Base-by-base conservation (phyloP, 2,113 vertebrate genomes). In the Ochotona curzoniae region DNA sequence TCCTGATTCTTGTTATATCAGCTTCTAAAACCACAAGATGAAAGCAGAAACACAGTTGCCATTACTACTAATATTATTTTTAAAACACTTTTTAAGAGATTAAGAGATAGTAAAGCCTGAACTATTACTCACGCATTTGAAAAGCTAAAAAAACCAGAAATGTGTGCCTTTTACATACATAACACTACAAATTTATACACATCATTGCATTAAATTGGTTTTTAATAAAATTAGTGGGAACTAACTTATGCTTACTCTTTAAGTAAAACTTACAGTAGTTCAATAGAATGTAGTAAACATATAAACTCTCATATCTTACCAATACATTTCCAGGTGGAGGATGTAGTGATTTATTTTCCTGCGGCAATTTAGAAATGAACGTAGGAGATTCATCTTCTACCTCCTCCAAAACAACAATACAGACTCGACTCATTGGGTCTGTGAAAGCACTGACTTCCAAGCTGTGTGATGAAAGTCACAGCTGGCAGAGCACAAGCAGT, bases 331-430 rank as follows among this genome's bases (percentile, higher is more conserved):
- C 97, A 96, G 97, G 86, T 0, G 96, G 88, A 81, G 97, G 97
- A 97, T 88, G 97, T 83, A 97, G 97, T 96, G 94, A 95, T 88
- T 97, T 91, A 95, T 95, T 98, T 98, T 99, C 98, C 97, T 98
- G 98, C 97, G 97, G 96, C 90, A 98, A 97, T 93, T 96, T 98
- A 97, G 98, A 98, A 98, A 98, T 95, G 98, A 98, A 98, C 64
- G 96, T 95, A 94, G 98, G 98, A 97, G 98, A 97, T 93, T 99
- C 98, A 98, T 99, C 99, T 97, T 99, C 98, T 95, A 98, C 98
- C 97, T 99, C 99, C 99, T 99, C 99, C 98, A 99, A 98, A 97
- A 99, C 98, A 97, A 99, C 99, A 98, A 99, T 98, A 98, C 99
- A 99, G 97, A 99, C 99, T 78, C 98, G 98, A 98, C 98, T 99